A percentile compares a stretch with the other conserved stretches of the same genome.
Conservation (phyloP, 2,113 vertebrate species). For the Parotia lawesii region DNA sequence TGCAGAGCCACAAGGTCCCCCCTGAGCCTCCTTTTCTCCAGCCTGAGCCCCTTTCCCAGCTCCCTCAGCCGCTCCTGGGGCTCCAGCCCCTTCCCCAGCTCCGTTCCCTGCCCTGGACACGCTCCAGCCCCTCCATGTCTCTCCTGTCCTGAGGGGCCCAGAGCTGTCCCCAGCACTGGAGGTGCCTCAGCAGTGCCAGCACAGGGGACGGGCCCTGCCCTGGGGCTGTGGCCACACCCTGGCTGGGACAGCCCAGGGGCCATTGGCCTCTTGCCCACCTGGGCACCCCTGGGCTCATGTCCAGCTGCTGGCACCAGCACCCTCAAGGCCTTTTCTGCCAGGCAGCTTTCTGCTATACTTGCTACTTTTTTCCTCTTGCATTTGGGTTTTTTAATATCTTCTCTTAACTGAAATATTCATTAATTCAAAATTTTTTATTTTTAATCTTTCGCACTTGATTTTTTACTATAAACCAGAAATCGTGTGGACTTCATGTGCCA, state of each 20-base stretch:
- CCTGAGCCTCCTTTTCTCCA: not conserved
- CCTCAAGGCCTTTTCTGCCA: not conserved
- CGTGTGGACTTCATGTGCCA: constrained; percentile 88
- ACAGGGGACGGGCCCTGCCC: not conserved
- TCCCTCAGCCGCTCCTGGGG: not conserved
- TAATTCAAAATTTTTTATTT: not conserved
- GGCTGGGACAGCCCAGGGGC: not conserved
- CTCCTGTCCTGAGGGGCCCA: not conserved
- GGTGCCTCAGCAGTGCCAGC: not conserved
- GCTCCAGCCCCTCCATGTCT: not conserved
- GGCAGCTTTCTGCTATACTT: not conserved
- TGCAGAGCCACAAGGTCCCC: not conserved
- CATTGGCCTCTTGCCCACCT: no score
- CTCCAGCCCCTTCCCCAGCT: not conserved
- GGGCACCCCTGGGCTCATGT: not conserved
- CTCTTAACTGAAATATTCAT: not conserved
- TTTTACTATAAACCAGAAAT: constrained; percentile 73
- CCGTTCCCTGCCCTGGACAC: not conserved
- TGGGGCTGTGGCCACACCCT: not conserved
- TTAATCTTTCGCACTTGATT: not conserved
- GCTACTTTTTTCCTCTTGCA: not conserved
- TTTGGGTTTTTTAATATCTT: not conserved
- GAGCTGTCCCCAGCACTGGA: not conserved
- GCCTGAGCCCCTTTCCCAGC: not conserved
- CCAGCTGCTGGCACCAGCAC: rapidly evolving